phyloP scores from a whole-genome alignment of 2,797 vertebrate genomes.

The Mormyrops boulengeri region DNA sequence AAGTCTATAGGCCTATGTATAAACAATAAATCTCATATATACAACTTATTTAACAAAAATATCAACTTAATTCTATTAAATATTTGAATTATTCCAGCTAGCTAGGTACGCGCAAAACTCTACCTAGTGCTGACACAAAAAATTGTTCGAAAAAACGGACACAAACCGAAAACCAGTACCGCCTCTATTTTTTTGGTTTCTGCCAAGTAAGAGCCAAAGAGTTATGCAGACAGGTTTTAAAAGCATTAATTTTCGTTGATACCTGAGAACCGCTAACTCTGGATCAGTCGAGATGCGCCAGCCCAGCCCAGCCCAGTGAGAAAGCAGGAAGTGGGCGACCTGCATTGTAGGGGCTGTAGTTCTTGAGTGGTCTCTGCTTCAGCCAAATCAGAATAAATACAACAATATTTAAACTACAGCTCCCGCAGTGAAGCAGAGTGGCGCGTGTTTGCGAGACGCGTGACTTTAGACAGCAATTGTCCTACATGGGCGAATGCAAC shows the following conservation, averaged over 20 bases:
- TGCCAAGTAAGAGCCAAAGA: not conserved
- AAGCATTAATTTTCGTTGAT: not conserved
- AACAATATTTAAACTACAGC: constrained; percentile 42
- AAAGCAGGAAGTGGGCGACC: constrained; percentile 29
- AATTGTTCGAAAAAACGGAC: not conserved
- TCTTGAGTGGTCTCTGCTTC: not conserved
- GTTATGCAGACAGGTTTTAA: not conserved
- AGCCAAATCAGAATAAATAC: accelerated
- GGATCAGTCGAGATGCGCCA: constrained; percentile 31
- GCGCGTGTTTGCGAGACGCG: constrained; percentile 35
- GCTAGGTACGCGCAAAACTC: no score
- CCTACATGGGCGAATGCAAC: not conserved
- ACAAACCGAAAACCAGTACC: not conserved
- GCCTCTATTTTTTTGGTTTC: not conserved
- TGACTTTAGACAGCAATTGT: constrained; percentile 36
- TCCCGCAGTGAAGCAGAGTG: constrained; percentile 28
- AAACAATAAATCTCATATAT: not conserved
- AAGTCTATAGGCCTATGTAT: not conserved
- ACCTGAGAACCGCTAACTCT: constrained; percentile 22
- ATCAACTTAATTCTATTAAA: not conserved
- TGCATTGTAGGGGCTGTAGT: constrained; percentile 46
- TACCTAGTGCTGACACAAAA: not conserved
- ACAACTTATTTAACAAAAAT: not conserved
- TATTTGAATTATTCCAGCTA: not conserved
- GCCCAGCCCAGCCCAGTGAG: constrained; percentile 24